Evolutionary conservation across 23 tunicate genomes (phyloP), one percentile per base, ranked within the genome.

Genomic region (Halocynthia roretzi): DNA sequence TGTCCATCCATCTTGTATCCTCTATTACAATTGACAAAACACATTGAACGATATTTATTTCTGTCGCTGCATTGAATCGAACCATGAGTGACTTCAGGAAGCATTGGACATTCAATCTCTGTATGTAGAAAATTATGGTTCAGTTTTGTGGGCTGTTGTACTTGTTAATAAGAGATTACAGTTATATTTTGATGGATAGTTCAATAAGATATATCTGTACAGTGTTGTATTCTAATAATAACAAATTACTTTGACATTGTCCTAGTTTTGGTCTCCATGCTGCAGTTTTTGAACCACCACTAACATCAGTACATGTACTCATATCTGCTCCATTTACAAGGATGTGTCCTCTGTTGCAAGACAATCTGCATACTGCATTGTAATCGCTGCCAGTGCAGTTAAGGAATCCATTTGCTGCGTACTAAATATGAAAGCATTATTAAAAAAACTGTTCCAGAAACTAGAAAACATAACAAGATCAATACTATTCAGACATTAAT

Each of bases 231-330:
- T 60, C 64, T 15, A 60, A 60, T 18, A 60, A 4, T 15, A 60
- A 60, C 2, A 8, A 76, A 85, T 69, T 76, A 86, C 92, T 81
- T 69, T 51, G 61, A 52, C 92, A 86, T n/a, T n/a, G 56, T 44
- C 92, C 92, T 12, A 86, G 61, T 5, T 81, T 77, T 10, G 92
- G 85, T 20, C 65, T 52, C 85, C 85, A 86, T 70, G 61, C 54
- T n/a, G 84, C 49, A 12, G 21, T 50, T 31, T 31, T 31, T 31
- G 44, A 31, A 5, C 85, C 92, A 50, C 61, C 51, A 11, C 23
- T 62, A 20, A 68, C 70, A 54, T 71, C 79, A 22, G 57, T 51
- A 73, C 89, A 84, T 22, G 72, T 84, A 72, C 89, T 84, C 61
- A 19, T 19, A 21, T 53, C 67, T 7, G 72, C 40, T 17, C 89